Evolutionary conservation across 2,888 invertebrate species (phyloP).

Genomic region (Coenonympha glycerion): DNA sequence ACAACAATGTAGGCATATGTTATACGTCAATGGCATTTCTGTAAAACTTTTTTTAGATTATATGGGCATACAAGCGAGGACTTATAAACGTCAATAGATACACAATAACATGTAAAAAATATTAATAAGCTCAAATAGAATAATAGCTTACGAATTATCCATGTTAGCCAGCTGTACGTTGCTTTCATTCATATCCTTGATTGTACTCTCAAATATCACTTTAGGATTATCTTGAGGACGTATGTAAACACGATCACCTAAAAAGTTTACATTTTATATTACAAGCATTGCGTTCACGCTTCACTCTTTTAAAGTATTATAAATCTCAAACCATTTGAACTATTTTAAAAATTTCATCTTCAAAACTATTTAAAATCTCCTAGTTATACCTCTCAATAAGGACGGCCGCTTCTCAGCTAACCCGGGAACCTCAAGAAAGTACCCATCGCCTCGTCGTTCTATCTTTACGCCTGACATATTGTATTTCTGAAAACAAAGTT

Average conservation of each 20-base stretch:
- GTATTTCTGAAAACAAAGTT: constrained; percentile 49
- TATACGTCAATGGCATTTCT: neutral
- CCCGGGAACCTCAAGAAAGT: constrained; percentile 77
- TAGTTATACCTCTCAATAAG: constrained; percentile 70
- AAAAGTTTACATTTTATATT: no score
- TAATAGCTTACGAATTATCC: constrained; percentile 28
- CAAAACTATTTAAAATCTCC: no score
- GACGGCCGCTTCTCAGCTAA: constrained; percentile 82
- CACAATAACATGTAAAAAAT: neutral
- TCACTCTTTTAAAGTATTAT: no score
- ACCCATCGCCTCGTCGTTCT: constrained; percentile 39
- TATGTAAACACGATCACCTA: constrained; percentile 72
- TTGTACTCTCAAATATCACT: constrained; percentile 52
- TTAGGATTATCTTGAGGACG: constrained; percentile 41
- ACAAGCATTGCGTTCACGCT: no score
- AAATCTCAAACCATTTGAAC: no score
- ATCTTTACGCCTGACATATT: constrained; percentile 49
- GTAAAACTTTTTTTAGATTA: no score
- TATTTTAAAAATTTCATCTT: no score
- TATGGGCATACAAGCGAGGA: no score
- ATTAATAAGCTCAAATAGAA: neutral
- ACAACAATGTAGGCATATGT: constrained; percentile 9
- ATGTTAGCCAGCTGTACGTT: constrained; percentile 50
- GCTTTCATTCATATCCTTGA: constrained; percentile 53
- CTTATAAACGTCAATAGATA: no score